phyloP scores from a whole-genome alignment of 2,888 invertebrate species.

The Muscina levida region DNA sequence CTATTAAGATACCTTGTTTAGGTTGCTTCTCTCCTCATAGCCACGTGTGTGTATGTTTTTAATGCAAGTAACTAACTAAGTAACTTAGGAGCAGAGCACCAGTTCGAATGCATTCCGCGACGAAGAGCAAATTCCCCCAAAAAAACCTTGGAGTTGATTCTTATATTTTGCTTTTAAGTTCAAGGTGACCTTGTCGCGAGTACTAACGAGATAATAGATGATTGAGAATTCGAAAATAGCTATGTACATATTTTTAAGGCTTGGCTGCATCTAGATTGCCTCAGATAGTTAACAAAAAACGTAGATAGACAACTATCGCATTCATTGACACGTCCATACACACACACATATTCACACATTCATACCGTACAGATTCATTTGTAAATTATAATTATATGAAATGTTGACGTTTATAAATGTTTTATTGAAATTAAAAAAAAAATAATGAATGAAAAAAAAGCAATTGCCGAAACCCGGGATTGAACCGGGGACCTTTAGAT shows the following conservation, averaged over 20 bases:
- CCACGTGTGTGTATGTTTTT: too few relatives aligned
- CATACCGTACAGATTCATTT: constrained; percentile 1
- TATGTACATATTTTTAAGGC: constrained; percentile 58
- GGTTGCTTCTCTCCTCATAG: too few relatives aligned
- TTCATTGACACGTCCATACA: not conserved
- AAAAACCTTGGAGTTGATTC: constrained; percentile 54
- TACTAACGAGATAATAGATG: constrained; percentile 52
- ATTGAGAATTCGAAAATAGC: constrained; percentile 25
- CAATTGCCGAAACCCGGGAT: constrained; percentile 75
- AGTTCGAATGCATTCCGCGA: too few relatives aligned
- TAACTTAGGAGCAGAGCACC: too few relatives aligned
- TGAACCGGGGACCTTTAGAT: constrained; percentile 78
- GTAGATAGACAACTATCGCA: not conserved
- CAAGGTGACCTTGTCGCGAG: constrained; percentile 55
- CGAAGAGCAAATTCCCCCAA: not conserved
- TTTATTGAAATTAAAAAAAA: constrained; percentile 11
- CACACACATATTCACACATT: too few relatives aligned
- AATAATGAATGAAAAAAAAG: constrained; percentile 7
- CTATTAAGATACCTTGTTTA: too few relatives aligned
- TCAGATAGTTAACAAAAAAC: constrained; percentile 43
- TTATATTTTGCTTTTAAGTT: constrained; percentile 57
- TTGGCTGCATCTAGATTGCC: constrained; percentile 42
- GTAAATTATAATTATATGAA: not conserved
- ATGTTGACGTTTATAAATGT: constrained; percentile 14
- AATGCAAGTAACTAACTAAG: too few relatives aligned